phyloP scores from a whole-genome alignment of 30 jellyfish, hydroid and myxozoan species.

The Turritopsis rubra region DNA sequence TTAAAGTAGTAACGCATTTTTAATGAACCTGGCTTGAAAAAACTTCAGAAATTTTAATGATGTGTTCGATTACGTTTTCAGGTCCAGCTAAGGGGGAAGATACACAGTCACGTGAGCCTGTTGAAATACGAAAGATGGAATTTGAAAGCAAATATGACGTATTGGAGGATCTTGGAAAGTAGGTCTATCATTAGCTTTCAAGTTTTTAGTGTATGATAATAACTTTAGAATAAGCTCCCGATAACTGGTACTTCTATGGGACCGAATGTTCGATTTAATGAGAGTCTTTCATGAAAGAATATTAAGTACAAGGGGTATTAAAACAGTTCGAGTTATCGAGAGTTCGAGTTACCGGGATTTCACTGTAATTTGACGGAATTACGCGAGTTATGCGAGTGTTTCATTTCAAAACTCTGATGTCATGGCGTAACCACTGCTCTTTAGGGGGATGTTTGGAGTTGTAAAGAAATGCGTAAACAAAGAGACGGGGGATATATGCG shows the following conservation, averaged over 20 bases:
- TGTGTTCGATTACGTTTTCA: background rate
- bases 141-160: conserved; percentile 13
- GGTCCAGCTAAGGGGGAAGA: background rate
- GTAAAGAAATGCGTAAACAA: conserved; percentile 71
- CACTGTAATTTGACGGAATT: too few relatives aligned
- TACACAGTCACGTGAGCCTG: background rate
- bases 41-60: background rate
- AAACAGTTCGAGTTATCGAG: too few relatives aligned
- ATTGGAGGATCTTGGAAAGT: conserved; percentile 31
- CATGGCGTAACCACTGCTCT: background rate
- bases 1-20: background rate
- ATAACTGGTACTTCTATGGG: background rate
- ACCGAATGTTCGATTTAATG: background rate
- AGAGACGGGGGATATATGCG: conserved; percentile 31
- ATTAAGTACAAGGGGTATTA: background rate
- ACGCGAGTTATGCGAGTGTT: background rate
- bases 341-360: too few relatives aligned
- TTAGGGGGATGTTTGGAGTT: conserved; percentile 78
- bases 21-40: too few relatives aligned
- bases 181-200: background rate
- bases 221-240: background rate
- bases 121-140: background rate
- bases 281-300: background rate
- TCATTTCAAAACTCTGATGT: background rate
- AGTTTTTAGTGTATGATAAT: background rate